These are phyloP conservation scores for Python bivittatus DNA, from an alignment of 2,113 vertebrate genomes.

Conservation along the genomic window DNA sequence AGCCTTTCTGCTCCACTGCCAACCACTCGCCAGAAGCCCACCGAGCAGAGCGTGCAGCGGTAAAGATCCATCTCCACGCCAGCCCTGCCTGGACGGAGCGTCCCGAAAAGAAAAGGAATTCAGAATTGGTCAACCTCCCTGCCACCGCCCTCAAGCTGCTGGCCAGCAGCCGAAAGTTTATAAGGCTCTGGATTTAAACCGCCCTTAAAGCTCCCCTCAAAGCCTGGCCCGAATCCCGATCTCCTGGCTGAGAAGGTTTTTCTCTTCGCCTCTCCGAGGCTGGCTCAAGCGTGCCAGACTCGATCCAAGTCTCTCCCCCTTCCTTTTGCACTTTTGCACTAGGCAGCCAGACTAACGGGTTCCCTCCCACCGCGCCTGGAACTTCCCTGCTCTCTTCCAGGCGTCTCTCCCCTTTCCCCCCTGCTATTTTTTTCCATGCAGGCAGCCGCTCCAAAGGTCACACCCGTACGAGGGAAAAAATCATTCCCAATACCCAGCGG, in stretches of 20 bases:
- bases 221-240: not conserved
- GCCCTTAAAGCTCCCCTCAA: not conserved
- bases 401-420: not conserved
- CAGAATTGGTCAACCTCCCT: not conserved
- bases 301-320: not conserved
- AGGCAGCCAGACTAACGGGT: constrained; percentile 3
- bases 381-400: not conserved
- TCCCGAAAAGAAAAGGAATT: not conserved
- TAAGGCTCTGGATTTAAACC: not conserved
- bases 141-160: not conserved
- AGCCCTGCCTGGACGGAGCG: not conserved
- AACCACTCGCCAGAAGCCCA: not conserved
- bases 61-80: not conserved
- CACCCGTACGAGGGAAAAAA: not conserved
- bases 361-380: not conserved
- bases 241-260: not conserved
- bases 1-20: not conserved
- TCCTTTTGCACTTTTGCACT: not conserved
- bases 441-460: not conserved
- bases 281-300: not conserved
- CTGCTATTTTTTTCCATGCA: not conserved
- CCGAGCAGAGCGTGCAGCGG: not conserved
- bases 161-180: not conserved
- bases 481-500: not conserved
- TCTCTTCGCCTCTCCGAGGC: not conserved